These are phyloP conservation scores for Cassiopea xamachana DNA, from an alignment of 30 jellyfish, hydroid and myxozoan genomes.

Conservation along the genomic window DNA sequence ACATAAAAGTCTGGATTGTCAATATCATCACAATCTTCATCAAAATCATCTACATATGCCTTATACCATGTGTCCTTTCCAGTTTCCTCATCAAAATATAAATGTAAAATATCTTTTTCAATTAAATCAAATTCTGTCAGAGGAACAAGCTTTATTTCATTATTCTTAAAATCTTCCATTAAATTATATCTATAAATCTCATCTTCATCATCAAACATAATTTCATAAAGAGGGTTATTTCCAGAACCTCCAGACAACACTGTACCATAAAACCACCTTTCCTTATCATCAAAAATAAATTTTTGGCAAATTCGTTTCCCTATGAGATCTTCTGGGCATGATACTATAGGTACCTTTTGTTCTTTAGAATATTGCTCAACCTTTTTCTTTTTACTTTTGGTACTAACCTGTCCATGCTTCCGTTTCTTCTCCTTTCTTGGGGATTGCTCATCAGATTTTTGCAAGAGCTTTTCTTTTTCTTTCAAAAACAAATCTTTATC, in stretches of 20 bases:
- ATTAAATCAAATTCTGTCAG: conserved; percentile 5
- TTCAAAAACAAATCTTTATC: background rate
- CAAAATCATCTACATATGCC: background rate
- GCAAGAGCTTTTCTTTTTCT: background rate
- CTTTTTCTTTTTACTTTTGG: background rate
- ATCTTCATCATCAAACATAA: conserved; percentile 5
- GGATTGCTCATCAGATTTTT: background rate
- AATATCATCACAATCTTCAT: background rate
- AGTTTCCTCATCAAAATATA: conserved; percentile 11
- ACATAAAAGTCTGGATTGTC: conserved; percentile 21
- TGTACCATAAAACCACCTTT: background rate
- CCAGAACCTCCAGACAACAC: background rate
- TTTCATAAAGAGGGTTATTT: background rate
- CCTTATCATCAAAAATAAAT: background rate
- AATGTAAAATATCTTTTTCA: background rate
- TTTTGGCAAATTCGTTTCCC: background rate
- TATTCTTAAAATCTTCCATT: conserved; percentile 16
- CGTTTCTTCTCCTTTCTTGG: background rate
- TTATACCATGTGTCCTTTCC: conserved; percentile 16
- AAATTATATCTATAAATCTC: conserved; percentile 1
- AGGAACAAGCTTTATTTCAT: background rate
- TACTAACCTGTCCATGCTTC: background rate
- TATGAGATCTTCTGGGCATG: background rate
- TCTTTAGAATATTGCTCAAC: background rate
- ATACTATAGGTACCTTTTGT: background rate